Evolutionary conservation across 2,888 invertebrate genomes (phyloP).

Genomic region (Macrophya annulata): DNA sequence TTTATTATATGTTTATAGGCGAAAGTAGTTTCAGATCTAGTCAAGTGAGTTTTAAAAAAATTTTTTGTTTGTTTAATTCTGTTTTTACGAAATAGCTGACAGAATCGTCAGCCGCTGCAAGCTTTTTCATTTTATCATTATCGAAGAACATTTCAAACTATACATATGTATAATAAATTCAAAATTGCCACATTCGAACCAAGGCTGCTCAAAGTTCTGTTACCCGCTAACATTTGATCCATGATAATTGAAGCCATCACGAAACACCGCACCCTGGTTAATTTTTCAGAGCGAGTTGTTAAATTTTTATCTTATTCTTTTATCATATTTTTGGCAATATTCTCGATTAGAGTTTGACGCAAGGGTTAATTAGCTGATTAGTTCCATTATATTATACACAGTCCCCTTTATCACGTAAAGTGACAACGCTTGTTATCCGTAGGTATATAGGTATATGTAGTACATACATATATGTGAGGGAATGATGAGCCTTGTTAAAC

Average conservation of each 20-base stretch:
- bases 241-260: neutral
- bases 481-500: slow-evolving; percentile 12
- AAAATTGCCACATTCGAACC: neutral
- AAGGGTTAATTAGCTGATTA: slow-evolving; percentile 23
- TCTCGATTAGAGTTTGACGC: neutral
- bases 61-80: neutral
- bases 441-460: neutral
- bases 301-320: neutral
- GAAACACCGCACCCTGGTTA: neutral
- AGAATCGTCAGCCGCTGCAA: neutral
- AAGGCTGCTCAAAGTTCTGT: neutral
- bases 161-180: neutral
- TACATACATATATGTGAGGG: neutral
- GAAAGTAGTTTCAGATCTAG: slow-evolving; percentile 33
- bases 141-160: neutral
- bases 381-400: neutral
- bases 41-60: slow-evolving; percentile 14
- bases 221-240: neutral
- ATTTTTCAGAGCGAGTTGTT: neutral
- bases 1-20: slow-evolving; percentile 2
- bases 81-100: neutral
- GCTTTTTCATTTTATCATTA: neutral
- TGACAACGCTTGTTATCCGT: slow-evolving; percentile 17
- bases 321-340: neutral
- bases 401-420: neutral